Evolutionary conservation across 2,797 vertebrate species (phyloP).

Genomic region (Loriculus beryllinus): DNA sequence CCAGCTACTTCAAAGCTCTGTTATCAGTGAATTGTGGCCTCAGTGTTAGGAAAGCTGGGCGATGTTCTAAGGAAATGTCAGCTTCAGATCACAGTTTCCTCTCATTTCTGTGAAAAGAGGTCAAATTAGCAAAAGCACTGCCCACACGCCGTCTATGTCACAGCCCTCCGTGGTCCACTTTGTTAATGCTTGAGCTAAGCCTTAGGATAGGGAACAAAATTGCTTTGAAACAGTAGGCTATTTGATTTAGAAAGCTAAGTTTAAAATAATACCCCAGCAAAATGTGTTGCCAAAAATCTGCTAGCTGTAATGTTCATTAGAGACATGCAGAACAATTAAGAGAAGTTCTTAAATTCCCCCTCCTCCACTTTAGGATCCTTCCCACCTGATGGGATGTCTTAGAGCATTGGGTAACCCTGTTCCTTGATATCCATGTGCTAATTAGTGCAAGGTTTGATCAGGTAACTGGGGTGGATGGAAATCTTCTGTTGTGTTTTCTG

Average conservation of each 20-base stretch:
- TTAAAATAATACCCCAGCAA: slow-evolving; percentile 21
- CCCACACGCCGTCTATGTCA: not conserved
- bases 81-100: slow-evolving; percentile 72
- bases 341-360: not conserved
- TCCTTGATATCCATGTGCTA: not conserved
- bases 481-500: not conserved
- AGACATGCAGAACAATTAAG: not conserved
- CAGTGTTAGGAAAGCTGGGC: slow-evolving; percentile 69
- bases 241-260: slow-evolving; percentile 50
- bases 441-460: not conserved
- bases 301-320: not conserved
- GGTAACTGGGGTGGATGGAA: not conserved
- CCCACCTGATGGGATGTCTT: not conserved
- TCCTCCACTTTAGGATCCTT: not conserved
- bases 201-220: not conserved
- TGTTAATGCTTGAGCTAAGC: not conserved
- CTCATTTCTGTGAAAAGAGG: slow-evolving; percentile 61
- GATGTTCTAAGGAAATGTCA: slow-evolving; percentile 76
- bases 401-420: not conserved
- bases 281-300: slow-evolving; percentile 18
- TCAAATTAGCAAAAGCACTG: slow-evolving; percentile 52
- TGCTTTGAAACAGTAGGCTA: slow-evolving; percentile 45
- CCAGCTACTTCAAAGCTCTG: slow-evolving; percentile 77
- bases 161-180: not conserved
- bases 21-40: slow-evolving; percentile 78